Base-by-base conservation (phyloP, 2,797 vertebrate genomes). In the Phrynocephalus guinanensis region DNA sequence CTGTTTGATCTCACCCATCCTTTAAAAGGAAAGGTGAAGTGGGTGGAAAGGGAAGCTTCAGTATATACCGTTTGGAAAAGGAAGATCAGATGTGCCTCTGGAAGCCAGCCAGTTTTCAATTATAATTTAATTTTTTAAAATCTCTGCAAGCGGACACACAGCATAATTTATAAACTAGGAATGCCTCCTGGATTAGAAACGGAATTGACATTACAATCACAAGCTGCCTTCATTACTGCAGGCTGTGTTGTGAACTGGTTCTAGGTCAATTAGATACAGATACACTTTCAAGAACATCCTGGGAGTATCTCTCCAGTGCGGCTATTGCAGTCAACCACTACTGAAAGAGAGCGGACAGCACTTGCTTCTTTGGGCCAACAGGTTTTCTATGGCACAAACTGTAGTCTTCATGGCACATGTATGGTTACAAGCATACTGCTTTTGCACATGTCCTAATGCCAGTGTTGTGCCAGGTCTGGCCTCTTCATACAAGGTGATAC, bases 1-100 rank as follows among this genome's bases (percentile, higher is more conserved):
- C 30, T 20, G 78, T 92, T 88, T 90, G 90, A 87, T 92, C 88
- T 90, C 86, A 79, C 76, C 86, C 90, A 86, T 90, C 91, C 92
- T 91, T 93, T 81, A 83, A 73, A 6, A 83, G 82, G 86, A 93
- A 88, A 73, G n/a, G 1, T 91, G 85, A 79, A 87, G 90, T 78
- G 81, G 92, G 38, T 10, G 44, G 22, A 28, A 60, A 68, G 71
- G 20, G 28, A 20, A 67, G 63, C 24, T 15, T 18, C 48, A 33
- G 16, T 16, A 80, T 84, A 87, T 87, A 63, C 44, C 52, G 71
- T 68, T 70, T 88, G 82, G 76, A 84, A 87, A 76, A 26, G 28
- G 22, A 76, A 66, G 24, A 28, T 68, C 83, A 89, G 50, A 44
- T 63, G 11, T 83, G 24, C n/a, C 63, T 87, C 15, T 88, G 84